Base-by-base conservation (phyloP, 1,140 invertebrate species). In the Bombyx mori region DNA sequence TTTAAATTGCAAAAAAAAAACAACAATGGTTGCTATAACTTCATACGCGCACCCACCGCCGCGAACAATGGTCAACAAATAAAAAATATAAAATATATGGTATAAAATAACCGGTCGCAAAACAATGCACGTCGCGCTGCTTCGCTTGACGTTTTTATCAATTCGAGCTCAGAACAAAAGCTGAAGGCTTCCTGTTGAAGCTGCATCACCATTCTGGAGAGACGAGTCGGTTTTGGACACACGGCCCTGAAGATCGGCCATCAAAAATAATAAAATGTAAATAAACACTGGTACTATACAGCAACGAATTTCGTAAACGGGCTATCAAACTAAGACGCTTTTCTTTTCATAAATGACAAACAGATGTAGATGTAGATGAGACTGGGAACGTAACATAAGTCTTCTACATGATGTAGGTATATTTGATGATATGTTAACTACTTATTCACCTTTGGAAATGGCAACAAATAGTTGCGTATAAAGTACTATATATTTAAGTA, bases 121-220 rank as follows among this genome's bases (percentile, higher is more conserved):
- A 75, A 83, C 80, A 86, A 83, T 83, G 82, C 75, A 75, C 68
- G 72, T 66, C 64, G 69, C 73, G 68, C 65, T 68, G 65, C 58
- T 57, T 75, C 75, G 69, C 75, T 77, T 83, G 82, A 83, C 77
- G 80, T 86, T 86, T 86, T 86, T 86, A 86, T 86, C 79, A 83
- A 83, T 83, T 77, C 74, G 66, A 73, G 63, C 66, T 63, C 67
- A 79, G 80, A 86, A 82, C 80, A 86, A 86, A 85, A 78, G 78
- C 75, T 71, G 69, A 71, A 75, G 74, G 78, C 82, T 86, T 86
- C 80, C 82, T 86, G 82, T 86, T 79, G 79, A 81, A 63, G 64
- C 79, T 71, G 73, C 76, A 86, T 86, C 82, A 83, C 79, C 76
- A 83, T 81, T 81, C 79, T 75, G 68, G 79, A 67, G 71, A 69